These are phyloP conservation scores for Ctenopoma kingsleyae DNA, from an alignment of 2,797 vertebrate species.

Conservation along the genomic window DNA sequence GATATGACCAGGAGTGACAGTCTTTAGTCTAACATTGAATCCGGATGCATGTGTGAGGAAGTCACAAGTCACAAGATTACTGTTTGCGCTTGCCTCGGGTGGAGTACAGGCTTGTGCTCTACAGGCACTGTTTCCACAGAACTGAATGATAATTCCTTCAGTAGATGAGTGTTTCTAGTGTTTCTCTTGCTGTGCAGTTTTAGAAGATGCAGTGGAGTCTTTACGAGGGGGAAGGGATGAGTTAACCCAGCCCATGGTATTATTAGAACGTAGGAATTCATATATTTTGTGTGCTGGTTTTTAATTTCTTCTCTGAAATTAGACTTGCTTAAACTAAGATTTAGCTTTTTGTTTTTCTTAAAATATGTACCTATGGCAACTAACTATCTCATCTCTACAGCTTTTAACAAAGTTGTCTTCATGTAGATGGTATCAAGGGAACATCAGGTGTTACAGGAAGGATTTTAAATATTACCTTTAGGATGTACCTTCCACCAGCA, in stretches of 20 bases:
- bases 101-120: slow-evolving; percentile 49
- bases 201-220: slow-evolving; percentile 64
- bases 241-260: slow-evolving; percentile 41
- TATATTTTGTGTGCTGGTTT: slow-evolving; percentile 41
- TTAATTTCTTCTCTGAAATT: not conserved
- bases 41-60: slow-evolving; percentile 73
- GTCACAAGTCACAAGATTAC: slow-evolving; percentile 78
- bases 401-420: slow-evolving; percentile 20
- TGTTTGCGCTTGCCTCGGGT: slow-evolving; percentile 75
- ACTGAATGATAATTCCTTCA: slow-evolving; percentile 66
- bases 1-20: slow-evolving; percentile 46
- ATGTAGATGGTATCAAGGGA: slow-evolving; percentile 24
- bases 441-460: slow-evolving; percentile 48
- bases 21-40: slow-evolving; percentile 57
- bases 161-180: slow-evolving; percentile 74
- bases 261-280: slow-evolving; percentile 44
- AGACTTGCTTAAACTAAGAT: not conserved
- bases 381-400: not conserved
- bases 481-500: not conserved
- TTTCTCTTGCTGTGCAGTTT: slow-evolving; percentile 53
- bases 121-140: slow-evolving; percentile 32
- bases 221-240: slow-evolving; percentile 36
- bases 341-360: slow-evolving; percentile 4
- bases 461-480: slow-evolving; percentile 20
- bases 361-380: not conserved